Conservation (phyloP, 2,113 vertebrate genomes). For the Xiphias gladius region DNA sequence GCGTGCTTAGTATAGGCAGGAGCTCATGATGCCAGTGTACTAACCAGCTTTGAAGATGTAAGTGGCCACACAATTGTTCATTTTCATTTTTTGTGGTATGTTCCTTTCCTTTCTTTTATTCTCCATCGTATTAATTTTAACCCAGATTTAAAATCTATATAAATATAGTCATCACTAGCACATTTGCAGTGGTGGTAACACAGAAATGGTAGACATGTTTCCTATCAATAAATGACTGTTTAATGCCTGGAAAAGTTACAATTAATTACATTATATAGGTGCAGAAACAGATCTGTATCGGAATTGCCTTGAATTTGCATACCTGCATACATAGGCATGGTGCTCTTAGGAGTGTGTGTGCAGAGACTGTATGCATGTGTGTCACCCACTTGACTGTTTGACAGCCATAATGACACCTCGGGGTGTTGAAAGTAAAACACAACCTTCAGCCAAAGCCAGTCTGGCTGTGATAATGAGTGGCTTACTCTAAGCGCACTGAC, state of each 20-base stretch:
- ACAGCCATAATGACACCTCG: conserved; percentile 88
- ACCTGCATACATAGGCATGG: background rate
- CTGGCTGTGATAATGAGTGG: conserved; percentile 90
- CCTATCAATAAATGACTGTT: background rate
- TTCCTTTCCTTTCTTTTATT: background rate
- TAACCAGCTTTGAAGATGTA: no score
- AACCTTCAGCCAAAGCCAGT: conserved; percentile 85
- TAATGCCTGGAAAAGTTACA: background rate
- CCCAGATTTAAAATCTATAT: background rate
- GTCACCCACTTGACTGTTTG: conserved; percentile 75
- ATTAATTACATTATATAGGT: background rate
- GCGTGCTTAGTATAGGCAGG: no score
- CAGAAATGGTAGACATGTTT: background rate
- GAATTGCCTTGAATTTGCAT: conserved; percentile 9
- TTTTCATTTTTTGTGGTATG: no score
- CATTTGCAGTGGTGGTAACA: background rate
- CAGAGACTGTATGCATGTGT: conserved; percentile 34
- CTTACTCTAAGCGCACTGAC: conserved; percentile 83
- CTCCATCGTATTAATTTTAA: background rate
- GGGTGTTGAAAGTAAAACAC: conserved; percentile 84
- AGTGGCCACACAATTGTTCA: no score
- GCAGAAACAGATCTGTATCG: background rate
- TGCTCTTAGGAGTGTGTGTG: conserved; percentile 36
- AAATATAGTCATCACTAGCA: background rate
- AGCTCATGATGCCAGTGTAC: no score